These are phyloP conservation scores for Cuculus canorus DNA, from an alignment of 2,797 vertebrate genomes.

Conservation along the genomic window DNA sequence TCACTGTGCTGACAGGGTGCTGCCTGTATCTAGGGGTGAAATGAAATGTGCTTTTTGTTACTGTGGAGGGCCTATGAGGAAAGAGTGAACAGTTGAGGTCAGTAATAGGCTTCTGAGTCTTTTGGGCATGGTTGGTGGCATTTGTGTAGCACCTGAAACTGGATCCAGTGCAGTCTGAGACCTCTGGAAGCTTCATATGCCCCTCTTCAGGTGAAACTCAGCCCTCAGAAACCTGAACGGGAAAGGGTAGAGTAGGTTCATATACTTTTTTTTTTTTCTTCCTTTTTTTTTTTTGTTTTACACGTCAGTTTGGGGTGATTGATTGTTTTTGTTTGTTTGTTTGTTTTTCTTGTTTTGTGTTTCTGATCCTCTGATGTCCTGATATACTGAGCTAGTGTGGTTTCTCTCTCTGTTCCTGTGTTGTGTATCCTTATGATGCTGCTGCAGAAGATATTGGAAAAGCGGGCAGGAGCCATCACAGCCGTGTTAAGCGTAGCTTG, in stretches of 20 bases:
- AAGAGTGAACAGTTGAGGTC: background rate
- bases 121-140: too few relatives aligned
- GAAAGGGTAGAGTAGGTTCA: background rate
- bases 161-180: background rate
- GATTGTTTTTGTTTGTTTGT: too few relatives aligned
- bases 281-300: background rate
- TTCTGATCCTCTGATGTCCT: background rate
- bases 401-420: background rate
- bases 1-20: rapidly evolving
- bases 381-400: background rate
- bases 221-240: background rate
- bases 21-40: background rate
- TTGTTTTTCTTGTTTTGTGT: background rate
- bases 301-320: too few relatives aligned
- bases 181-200: background rate
- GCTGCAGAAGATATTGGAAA: too few relatives aligned
- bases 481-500: background rate
- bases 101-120: too few relatives aligned
- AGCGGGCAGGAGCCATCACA: background rate
- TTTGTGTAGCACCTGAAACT: background rate
- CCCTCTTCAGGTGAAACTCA: background rate
- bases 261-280: background rate
- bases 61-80: too few relatives aligned
- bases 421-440: background rate
- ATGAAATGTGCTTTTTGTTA: too few relatives aligned